Conservation (phyloP, 37 sponge, comb jelly and placozoan genomes). For the Beroe forskalii region DNA sequence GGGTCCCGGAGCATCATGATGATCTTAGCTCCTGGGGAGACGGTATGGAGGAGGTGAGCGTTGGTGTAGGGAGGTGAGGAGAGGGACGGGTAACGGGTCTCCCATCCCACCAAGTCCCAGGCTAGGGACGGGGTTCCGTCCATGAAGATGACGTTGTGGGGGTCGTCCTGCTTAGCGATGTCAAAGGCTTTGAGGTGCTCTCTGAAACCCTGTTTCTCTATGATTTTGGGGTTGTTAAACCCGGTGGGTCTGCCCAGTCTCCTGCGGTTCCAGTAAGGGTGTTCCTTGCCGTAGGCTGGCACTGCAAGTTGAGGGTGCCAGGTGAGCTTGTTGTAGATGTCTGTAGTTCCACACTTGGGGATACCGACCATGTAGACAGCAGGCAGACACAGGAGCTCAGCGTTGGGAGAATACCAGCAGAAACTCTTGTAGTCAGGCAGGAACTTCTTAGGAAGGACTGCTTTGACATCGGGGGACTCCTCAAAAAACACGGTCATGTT, state of each 20-base stretch:
- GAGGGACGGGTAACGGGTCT: background rate
- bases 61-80: background rate
- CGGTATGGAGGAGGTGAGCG: constrained; percentile 45
- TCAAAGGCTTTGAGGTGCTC: background rate
- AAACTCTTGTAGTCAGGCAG: constrained; percentile 54
- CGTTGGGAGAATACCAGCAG: constrained; percentile 1
- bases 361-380: constrained; percentile 21
- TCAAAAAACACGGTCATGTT: constrained; percentile 2
- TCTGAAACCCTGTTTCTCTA: background rate
- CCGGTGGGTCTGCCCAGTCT: background rate
- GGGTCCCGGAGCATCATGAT: constrained; percentile 70
- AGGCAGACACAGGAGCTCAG: background rate
- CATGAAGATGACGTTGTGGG: background rate
- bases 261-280: background rate
- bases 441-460: background rate
- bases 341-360: constrained; percentile 44
- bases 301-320: constrained; percentile 9
- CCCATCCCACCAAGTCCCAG: constrained; percentile 39
- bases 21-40: constrained; percentile 67
- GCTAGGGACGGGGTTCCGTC: constrained; percentile 43
- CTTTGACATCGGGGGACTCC: background rate
- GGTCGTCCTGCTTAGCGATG: background rate
- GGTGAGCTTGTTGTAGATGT: constrained; percentile 14
- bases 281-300: background rate
- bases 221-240: background rate